Percentiles rank a stretch among this genome's conserved stretches.
phyloP scores from a whole-genome alignment of 35 echinoderm and acorn worm species.

The Anneissia japonica region DNA sequence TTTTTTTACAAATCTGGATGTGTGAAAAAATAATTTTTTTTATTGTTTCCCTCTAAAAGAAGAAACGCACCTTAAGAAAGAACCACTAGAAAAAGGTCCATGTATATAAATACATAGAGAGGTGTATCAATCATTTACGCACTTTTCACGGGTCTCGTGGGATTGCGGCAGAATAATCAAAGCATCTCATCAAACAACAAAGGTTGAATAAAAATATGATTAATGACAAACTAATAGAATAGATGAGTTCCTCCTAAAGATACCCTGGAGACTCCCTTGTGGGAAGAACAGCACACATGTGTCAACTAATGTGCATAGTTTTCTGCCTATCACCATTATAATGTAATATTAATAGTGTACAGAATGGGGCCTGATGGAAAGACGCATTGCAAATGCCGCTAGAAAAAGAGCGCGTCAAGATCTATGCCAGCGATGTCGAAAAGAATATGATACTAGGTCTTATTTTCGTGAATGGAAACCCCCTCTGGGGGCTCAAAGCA shows the following conservation, averaged over 20 bases:
- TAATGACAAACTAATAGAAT: neutral
- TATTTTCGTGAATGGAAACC: neutral
- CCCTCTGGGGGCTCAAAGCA: too few species aligned
- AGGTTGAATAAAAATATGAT: neutral
- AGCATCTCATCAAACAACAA: neutral
- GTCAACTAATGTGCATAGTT: neutral
- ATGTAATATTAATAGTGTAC: neutral
- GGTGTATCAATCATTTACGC: neutral
- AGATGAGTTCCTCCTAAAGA: neutral
- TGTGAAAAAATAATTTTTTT: too few species aligned
- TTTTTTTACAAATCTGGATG: too few species aligned
- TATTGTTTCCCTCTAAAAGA: too few species aligned
- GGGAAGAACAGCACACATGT: neutral
- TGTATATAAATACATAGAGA: neutral
- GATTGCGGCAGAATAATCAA: neutral
- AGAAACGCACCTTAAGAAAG: too few species aligned
- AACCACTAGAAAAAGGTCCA: too few species aligned
- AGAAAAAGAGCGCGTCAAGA: too few species aligned
- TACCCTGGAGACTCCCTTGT: neutral
- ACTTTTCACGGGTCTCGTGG: neutral
- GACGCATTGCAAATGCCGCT: neutral
- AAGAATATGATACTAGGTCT: neutral
- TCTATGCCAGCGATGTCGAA: neutral
- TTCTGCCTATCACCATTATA: neutral
- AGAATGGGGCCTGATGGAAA: neutral